Evolutionary conservation across 2,888 invertebrate species (phyloP).

Genomic region (Eumerus sabulonum): DNA sequence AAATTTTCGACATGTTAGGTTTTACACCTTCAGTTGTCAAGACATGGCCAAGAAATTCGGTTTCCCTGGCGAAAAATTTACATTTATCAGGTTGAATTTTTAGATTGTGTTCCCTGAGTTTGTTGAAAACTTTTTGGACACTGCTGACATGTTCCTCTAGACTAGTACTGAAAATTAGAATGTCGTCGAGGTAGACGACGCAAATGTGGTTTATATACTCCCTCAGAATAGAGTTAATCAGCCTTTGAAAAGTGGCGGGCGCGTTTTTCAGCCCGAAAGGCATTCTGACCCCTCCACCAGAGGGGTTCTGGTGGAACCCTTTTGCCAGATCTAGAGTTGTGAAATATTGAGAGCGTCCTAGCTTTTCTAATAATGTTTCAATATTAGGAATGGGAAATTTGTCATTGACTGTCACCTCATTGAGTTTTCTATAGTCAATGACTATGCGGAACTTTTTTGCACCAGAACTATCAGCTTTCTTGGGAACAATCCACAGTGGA

Average conservation of each 20-base stretch:
- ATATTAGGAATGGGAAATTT: slow-evolving; percentile 23
- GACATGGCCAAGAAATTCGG: slow-evolving; percentile 64
- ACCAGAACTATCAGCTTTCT: background rate
- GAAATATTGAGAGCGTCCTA: slow-evolving; percentile 4
- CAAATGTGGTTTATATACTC: slow-evolving; percentile 9
- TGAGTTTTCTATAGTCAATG: slow-evolving; percentile 29
- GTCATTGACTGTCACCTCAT: slow-evolving; percentile 4
- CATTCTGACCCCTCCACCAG: too few relatives aligned
- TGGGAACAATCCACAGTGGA: slow-evolving; percentile 7
- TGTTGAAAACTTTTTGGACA: slow-evolving; percentile 18
- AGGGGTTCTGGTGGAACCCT: slow-evolving; percentile 68
- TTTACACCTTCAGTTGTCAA: slow-evolving; percentile 13
- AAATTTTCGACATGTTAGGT: slow-evolving; percentile 20
- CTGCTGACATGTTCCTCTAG: slow-evolving; percentile 16
- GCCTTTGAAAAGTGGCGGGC: slow-evolving; percentile 33
- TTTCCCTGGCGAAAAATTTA: slow-evolving; percentile 15
- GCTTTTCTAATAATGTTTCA: slow-evolving; percentile 23
- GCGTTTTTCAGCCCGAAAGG: background rate
- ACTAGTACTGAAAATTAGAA: background rate
- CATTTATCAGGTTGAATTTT: slow-evolving; percentile 71
- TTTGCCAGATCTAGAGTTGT: slow-evolving; percentile 33
- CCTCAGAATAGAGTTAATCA: slow-evolving; percentile 20
- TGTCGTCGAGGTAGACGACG: slow-evolving; percentile 1
- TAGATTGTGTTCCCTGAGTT: slow-evolving; percentile 6
- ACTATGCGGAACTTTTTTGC: slow-evolving; percentile 18